A percentile compares a stretch with the other conserved stretches of the same genome.
Evolutionary conservation across 2,888 invertebrate genomes (phyloP).

Genomic region (Drosophila borealis): DNA sequence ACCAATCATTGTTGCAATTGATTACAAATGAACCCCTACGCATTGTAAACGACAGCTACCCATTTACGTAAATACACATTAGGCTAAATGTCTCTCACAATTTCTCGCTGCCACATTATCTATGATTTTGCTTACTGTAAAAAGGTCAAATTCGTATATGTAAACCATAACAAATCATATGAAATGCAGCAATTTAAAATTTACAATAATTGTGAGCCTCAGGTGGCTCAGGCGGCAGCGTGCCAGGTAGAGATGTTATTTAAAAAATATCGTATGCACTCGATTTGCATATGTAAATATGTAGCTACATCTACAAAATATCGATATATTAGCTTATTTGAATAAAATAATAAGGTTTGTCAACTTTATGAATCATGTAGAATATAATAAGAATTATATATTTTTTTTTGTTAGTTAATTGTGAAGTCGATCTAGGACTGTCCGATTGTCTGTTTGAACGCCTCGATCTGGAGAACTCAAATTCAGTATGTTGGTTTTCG

Average conservation of each 20-base stretch:
- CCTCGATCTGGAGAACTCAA: not conserved
- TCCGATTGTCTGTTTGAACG: not conserved
- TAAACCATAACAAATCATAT: slow-evolving; percentile 36
- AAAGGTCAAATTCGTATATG: slow-evolving; percentile 30
- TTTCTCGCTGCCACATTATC: slow-evolving; percentile 1
- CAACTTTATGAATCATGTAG: too few species aligned
- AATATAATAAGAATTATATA: too few species aligned
- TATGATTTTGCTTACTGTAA: slow-evolving; percentile 5
- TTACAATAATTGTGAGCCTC: slow-evolving; percentile 28
- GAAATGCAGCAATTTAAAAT: slow-evolving; percentile 33
- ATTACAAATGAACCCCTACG: slow-evolving; percentile 15
- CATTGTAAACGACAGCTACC: not conserved
- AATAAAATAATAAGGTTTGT: not conserved
- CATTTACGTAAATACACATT: not conserved
- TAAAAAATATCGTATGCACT: slow-evolving; percentile 15
- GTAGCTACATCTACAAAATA: not conserved
- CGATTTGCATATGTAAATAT: slow-evolving; percentile 1
- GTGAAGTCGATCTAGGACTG: not conserved
- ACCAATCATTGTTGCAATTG: slow-evolving; percentile 25
- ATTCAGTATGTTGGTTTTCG: too few species aligned
- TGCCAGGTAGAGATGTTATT: slow-evolving; percentile 11
- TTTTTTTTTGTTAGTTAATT: too few species aligned
- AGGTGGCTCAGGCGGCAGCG: slow-evolving; percentile 17
- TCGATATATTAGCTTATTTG: slow-evolving; percentile 6
- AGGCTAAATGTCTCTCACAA: not conserved